Conservation (phyloP, 2,797 vertebrate species). For the Alcedo quadribrachys region DNA sequence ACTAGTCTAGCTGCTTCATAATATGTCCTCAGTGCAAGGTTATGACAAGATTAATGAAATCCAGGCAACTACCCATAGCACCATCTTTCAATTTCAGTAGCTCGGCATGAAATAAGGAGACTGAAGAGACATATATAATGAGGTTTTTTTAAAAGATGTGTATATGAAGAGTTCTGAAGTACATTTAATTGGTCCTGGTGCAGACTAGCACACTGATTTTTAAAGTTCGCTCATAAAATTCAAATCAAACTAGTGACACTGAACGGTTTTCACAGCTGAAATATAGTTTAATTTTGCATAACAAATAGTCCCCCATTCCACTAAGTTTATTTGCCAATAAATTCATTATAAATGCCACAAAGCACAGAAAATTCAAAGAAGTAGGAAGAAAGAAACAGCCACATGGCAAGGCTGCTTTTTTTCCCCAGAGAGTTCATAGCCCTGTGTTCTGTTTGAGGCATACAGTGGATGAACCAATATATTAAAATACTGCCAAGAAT, state of each 20-base stretch:
- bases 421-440: not conserved
- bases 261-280: not conserved
- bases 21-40: not conserved
- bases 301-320: not conserved
- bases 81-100: conserved; percentile 51
- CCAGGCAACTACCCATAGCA: conserved; percentile 11
- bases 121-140: not conserved
- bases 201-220: not conserved
- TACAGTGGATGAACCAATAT: not conserved
- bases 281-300: not conserved
- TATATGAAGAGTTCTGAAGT: not conserved
- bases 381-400: not conserved
- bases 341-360: not conserved
- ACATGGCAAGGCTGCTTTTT: not conserved
- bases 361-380: not conserved
- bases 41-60: conserved; percentile 51
- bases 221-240: not conserved
- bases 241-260: not conserved
- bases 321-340: not conserved
- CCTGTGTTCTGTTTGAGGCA: not conserved
- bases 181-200: not conserved
- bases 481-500: not conserved
- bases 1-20: conserved; percentile 23
- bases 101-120: conserved; percentile 33
- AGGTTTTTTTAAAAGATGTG: not conserved